phyloP scores from a whole-genome alignment of 2,113 vertebrate species.

The Plecturocebus donacophilus region DNA sequence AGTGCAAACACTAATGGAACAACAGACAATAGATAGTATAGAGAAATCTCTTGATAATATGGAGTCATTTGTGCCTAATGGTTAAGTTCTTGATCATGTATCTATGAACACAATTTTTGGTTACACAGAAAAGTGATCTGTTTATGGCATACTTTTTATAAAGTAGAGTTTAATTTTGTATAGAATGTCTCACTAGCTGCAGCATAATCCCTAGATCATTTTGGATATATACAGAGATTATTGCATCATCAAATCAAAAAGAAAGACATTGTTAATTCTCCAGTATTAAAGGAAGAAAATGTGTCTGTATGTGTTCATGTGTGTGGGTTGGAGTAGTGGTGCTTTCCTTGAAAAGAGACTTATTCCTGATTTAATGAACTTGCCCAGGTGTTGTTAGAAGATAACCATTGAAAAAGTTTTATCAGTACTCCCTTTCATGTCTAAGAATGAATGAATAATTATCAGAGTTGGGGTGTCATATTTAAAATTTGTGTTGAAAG shows the following conservation, averaged over 20 bases:
- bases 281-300: neutral
- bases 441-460: neutral
- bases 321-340: too few relatives aligned
- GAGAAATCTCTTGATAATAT: neutral
- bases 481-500: neutral
- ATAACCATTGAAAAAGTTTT: neutral
- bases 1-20: too few relatives aligned
- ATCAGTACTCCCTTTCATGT: neutral
- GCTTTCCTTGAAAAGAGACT: neutral
- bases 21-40: too few relatives aligned
- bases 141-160: neutral
- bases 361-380: neutral
- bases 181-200: neutral
- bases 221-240: neutral
- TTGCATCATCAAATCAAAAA: neutral
- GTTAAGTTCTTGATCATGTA: neutral
- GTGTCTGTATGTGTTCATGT: neutral
- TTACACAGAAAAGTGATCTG: neutral
- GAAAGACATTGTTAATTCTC: neutral
- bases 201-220: neutral
- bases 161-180: neutral
- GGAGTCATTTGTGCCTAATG: neutral
- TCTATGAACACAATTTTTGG: neutral
- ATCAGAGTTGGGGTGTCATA: too few relatives aligned
- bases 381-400: neutral